Percentiles rank a stretch among this genome's conserved stretches.
Evolutionary conservation across 1,140 invertebrate species (phyloP).

Genomic region (Colletes latitarsis): DNA sequence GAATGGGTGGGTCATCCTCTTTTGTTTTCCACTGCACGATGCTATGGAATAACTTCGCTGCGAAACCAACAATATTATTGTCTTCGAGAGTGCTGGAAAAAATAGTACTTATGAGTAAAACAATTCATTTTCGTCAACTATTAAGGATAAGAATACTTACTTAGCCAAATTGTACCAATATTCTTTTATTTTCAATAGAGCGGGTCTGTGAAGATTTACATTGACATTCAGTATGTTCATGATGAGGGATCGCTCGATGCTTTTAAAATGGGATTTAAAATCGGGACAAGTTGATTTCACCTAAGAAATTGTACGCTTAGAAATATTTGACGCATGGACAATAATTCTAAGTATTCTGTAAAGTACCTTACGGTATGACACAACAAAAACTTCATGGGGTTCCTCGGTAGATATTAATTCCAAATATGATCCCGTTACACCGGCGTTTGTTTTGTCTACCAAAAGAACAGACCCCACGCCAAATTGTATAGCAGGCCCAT

Average conservation of each 20-base stretch:
- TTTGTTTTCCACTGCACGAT: conserved; percentile 66
- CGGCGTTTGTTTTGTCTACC: conserved; percentile 91
- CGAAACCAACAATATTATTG: conserved; percentile 47
- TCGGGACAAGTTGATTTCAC: conserved; percentile 91
- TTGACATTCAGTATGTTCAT: conserved; percentile 86
- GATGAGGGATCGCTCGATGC: conserved; percentile 89
- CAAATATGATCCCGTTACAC: conserved; percentile 88
- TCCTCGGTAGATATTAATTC: conserved; percentile 86
- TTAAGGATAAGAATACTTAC: conserved; percentile 69
- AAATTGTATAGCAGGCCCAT: conserved; percentile 89
- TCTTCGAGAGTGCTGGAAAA: conserved; percentile 66
- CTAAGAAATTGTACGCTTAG: conserved; percentile 74
- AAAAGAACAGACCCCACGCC: conserved; percentile 87
- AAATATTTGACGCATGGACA: neutral
- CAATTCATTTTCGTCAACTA: neutral
- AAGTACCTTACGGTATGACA: conserved; percentile 89
- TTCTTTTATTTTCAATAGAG: conserved; percentile 86
- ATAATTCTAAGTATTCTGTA: neutral
- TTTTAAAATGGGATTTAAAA: conserved; percentile 90
- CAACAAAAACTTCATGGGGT: conserved; percentile 85
- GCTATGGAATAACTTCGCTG: conserved; percentile 54
- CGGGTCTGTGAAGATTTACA: conserved; percentile 87
- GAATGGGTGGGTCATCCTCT: conserved; percentile 85
- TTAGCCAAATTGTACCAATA: conserved; percentile 67
- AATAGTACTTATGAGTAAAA: neutral